Evolutionary conservation across 2,888 invertebrate species (phyloP).

Genomic region (Aspidiotus destructor): DNA sequence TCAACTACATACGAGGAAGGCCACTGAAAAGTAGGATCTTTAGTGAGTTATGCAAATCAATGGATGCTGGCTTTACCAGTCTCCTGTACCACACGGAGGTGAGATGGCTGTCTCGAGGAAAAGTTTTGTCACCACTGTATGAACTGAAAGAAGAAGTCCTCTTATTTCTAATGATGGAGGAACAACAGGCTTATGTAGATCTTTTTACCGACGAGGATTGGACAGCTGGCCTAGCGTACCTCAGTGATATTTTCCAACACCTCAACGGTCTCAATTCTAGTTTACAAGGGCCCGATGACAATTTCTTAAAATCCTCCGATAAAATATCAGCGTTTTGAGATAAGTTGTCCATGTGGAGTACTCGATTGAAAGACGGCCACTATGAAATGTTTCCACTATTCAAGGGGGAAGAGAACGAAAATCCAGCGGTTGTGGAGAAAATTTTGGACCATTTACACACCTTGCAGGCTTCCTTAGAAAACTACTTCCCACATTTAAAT

Average conservation of each 20-base stretch:
- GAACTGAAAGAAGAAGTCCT: neutral
- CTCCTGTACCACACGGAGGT: neutral
- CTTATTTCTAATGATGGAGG: neutral
- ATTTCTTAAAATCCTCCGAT: neutral
- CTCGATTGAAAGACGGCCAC: neutral
- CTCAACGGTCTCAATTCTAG: too few species aligned
- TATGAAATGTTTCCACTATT: neutral
- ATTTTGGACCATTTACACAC: neutral
- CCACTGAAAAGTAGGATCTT: too few species aligned
- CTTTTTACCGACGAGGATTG: neutral
- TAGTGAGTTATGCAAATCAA: too few species aligned
- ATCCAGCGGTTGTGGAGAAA: neutral
- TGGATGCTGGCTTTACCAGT: too few species aligned
- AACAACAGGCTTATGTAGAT: neutral
- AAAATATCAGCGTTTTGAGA: neutral
- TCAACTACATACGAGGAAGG: too few species aligned
- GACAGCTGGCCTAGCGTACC: neutral
- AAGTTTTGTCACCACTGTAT: neutral
- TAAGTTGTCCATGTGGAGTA: neutral
- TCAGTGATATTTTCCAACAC: too few species aligned
- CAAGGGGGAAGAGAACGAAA: neutral
- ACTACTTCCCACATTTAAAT: neutral
- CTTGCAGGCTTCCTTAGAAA: neutral
- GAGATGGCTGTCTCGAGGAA: neutral
- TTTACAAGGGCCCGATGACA: neutral